A percentile compares a stretch with the other conserved stretches of the same genome.
Evolutionary conservation across 1,140 invertebrate species (phyloP).

Genomic region (Lepidurus packardi): DNA sequence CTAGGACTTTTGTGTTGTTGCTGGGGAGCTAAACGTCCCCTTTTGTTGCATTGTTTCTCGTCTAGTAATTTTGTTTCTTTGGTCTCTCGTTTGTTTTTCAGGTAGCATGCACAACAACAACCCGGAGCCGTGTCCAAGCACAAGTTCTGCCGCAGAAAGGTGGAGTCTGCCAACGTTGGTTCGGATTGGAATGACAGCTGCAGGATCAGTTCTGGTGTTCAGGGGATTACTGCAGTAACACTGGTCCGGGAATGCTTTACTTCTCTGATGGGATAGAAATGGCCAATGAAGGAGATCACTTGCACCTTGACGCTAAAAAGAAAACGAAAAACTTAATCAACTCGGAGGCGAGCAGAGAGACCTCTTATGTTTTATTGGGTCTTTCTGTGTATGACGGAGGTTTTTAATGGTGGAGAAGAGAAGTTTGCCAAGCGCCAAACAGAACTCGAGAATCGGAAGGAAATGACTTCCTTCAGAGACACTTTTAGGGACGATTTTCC

Average conservation of each 20-base stretch:
- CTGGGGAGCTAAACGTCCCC: not conserved
- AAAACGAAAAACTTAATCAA: not conserved
- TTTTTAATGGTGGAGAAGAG: not conserved
- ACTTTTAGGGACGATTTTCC: not conserved
- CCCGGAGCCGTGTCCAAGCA: slow-evolving; percentile 11
- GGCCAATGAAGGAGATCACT: not conserved
- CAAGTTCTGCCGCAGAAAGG: slow-evolving; percentile 13
- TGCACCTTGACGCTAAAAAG: not conserved
- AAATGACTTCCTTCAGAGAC: not conserved
- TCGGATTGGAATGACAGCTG: slow-evolving; percentile 14
- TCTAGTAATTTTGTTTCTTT: not conserved
- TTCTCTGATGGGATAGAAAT: not conserved
- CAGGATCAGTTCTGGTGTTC: not conserved
- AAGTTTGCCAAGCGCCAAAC: not conserved
- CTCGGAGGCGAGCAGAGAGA: not conserved
- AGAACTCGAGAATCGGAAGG: not conserved
- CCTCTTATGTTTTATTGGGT: not conserved
- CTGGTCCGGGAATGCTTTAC: not conserved
- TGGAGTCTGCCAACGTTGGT: not conserved
- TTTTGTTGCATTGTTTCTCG: not conserved
- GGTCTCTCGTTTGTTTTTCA: not conserved
- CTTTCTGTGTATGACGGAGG: not conserved
- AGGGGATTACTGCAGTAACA: not conserved
- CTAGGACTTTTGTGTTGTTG: not conserved
- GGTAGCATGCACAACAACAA: slow-evolving; percentile 9